These are phyloP conservation scores for Tanypteryx hageni DNA, from an alignment of 2,888 invertebrate species.

Conservation along the genomic window DNA sequence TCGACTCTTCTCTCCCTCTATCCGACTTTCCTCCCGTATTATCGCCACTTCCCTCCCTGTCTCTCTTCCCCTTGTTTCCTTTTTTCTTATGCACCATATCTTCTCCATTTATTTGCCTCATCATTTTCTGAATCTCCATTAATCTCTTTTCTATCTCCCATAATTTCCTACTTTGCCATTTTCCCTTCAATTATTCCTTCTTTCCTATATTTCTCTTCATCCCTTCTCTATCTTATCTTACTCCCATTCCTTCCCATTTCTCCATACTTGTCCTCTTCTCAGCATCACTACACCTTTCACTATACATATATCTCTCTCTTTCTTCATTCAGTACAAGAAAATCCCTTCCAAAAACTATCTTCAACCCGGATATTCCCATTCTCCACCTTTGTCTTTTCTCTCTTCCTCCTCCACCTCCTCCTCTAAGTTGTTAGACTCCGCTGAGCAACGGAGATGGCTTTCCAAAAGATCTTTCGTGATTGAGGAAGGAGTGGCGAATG, in stretches of 20 bases:
- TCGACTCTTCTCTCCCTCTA: too few relatives aligned
- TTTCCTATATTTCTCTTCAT: neutral
- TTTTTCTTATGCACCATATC: neutral
- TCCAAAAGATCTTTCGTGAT: constrained; percentile 19
- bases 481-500: neutral
- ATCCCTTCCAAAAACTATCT: neutral
- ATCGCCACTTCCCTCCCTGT: neutral
- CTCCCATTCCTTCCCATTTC: neutral
- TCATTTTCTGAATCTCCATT: neutral
- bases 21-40: neutral
- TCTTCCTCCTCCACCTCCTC: neutral
- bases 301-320: neutral
- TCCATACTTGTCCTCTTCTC: neutral
- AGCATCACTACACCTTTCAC: neutral
- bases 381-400: neutral
- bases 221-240: neutral
- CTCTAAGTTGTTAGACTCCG: constrained; percentile 23
- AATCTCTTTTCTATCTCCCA: neutral
- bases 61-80: neutral
- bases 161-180: neutral
- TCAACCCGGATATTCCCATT: neutral
- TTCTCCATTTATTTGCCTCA: neutral
- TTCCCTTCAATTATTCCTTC: neutral
- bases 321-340: neutral
- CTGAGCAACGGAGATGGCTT: constrained; percentile 7